Conservation (phyloP, 2,797 vertebrate species). For the Coranthus polyacanthus region DNA sequence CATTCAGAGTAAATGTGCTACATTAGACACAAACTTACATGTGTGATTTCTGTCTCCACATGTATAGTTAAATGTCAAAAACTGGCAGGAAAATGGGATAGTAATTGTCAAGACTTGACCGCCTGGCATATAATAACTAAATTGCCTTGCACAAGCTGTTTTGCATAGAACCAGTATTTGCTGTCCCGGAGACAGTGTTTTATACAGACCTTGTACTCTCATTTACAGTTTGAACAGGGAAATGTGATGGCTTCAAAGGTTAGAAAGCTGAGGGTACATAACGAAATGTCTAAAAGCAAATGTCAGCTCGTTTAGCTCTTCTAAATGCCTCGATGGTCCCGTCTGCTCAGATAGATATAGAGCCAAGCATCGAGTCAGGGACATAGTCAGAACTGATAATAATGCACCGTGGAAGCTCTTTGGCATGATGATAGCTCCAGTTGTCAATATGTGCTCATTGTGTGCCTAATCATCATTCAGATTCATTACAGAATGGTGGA, state of each 20-base stretch:
- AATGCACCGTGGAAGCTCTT: conserved; percentile 24
- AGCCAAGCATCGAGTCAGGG: conserved; percentile 25
- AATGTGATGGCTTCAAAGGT: conserved; percentile 3
- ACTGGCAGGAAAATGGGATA: conserved; percentile 9
- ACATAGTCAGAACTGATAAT: conserved; percentile 30
- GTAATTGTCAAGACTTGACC: conserved; percentile 12
- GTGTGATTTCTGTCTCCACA: not conserved
- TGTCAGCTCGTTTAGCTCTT: conserved; percentile 19
- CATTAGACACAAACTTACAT: conserved; percentile 8
- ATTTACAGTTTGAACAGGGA: conserved; percentile 15
- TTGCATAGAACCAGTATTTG: conserved; percentile 8
- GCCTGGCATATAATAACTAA: not conserved
- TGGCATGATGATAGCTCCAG: conserved; percentile 23
- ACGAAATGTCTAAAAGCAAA: conserved; percentile 22
- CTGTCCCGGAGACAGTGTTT: conserved; percentile 20
- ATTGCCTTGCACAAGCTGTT: conserved; percentile 24
- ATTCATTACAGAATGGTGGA: conserved; percentile 39
- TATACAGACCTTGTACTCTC: conserved; percentile 18
- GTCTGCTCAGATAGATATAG: conserved; percentile 25
- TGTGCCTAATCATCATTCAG: conserved; percentile 42
- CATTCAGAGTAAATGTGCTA: not conserved
- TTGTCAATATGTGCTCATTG: conserved; percentile 44
- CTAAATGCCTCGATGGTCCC: conserved; percentile 13
- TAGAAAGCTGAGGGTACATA: conserved; percentile 13
- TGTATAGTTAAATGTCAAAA: conserved; percentile 39